These are phyloP conservation scores for Ammodytes dubius DNA, from an alignment of 2,113 vertebrate genomes.

Conservation along the genomic window DNA sequence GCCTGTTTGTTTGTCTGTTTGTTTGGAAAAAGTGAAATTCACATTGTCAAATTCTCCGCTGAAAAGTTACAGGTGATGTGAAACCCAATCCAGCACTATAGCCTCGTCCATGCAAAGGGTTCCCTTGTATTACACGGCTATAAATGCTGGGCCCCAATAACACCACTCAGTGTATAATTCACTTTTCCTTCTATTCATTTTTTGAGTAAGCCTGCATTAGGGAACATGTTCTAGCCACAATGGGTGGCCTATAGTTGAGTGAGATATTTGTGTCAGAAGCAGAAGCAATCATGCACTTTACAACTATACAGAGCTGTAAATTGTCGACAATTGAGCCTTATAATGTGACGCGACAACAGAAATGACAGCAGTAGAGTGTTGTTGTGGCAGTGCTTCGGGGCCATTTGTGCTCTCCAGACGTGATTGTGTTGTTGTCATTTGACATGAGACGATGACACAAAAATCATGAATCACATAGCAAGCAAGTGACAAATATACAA, in stretches of 20 bases:
- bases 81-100: not conserved
- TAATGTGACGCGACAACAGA: conserved; percentile 15
- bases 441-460: not conserved
- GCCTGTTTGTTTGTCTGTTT: not conserved
- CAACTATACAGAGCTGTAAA: conserved; percentile 17
- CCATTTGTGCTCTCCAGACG: conserved; percentile 19
- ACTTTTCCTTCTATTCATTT: conserved; percentile 14
- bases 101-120: not conserved
- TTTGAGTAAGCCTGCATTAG: not conserved
- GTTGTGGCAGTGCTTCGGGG: not conserved
- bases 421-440: conserved; percentile 14
- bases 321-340: not conserved
- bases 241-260: not conserved
- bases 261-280: conserved; percentile 12
- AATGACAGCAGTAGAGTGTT: conserved; percentile 6
- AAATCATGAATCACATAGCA: not conserved
- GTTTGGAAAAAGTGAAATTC: not conserved
- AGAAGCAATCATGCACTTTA: conserved; percentile 36
- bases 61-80: not conserved
- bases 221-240: conserved; percentile 2
- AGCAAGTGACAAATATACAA: not conserved
- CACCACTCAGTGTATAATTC: not conserved
- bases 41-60: not conserved
- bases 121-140: not conserved
- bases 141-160: not conserved